Evolutionary conservation across 2,888 invertebrate species (phyloP).

Genomic region (Papilio gigon): DNA sequence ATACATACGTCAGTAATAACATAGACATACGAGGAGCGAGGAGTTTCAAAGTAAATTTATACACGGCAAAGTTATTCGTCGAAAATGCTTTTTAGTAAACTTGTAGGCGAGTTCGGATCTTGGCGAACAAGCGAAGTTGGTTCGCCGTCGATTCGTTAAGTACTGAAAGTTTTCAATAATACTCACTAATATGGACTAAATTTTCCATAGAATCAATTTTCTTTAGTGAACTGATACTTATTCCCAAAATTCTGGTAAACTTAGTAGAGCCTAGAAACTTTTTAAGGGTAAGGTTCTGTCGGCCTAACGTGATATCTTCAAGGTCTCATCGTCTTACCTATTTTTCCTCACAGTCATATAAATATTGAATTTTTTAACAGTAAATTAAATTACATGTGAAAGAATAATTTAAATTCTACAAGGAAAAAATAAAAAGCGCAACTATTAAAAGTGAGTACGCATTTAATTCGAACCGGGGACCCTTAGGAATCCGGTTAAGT

Average conservation of each 20-base stretch:
- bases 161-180: constrained; percentile 7
- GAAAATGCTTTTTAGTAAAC: constrained; percentile 33
- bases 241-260: neutral
- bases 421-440: constrained; percentile 15
- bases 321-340: no score
- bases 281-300: neutral
- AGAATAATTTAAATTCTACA: neutral
- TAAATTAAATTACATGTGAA: constrained; percentile 5
- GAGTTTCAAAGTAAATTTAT: constrained; percentile 28
- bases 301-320: neutral
- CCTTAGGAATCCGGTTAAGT: constrained; percentile 37
- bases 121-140: constrained; percentile 22
- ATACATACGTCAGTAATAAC: constrained; percentile 32
- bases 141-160: constrained; percentile 29
- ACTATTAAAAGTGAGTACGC: constrained; percentile 24
- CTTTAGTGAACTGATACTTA: neutral
- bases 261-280: neutral
- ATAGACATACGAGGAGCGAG: constrained; percentile 18
- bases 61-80: constrained; percentile 30
- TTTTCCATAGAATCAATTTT: neutral
- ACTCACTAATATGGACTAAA: constrained; percentile 14
- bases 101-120: constrained; percentile 29
- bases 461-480: constrained; percentile 21
- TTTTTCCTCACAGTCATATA: neutral
- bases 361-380: neutral